A percentile compares a stretch with the other conserved stretches of the same genome.
Evolutionary conservation across 2,797 vertebrate species (phyloP).

Genomic region (Simalia tracyae): DNA sequence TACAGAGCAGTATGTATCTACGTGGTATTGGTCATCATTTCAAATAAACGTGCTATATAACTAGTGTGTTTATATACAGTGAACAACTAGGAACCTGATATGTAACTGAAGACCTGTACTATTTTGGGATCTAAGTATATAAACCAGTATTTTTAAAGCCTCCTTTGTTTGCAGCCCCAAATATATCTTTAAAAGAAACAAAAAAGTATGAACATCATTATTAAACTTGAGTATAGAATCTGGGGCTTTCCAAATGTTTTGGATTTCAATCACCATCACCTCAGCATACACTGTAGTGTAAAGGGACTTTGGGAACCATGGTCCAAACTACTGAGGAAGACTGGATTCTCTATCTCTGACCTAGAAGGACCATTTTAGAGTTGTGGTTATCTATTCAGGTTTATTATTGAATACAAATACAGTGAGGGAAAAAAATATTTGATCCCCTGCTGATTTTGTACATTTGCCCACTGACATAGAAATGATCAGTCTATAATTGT

Average conservation of each 20-base stretch:
- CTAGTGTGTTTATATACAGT: neutral
- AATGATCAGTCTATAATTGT: too few species aligned
- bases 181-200: too few species aligned
- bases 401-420: neutral
- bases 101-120: accelerated
- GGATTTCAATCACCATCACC: neutral
- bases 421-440: too few species aligned
- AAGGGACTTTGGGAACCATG: neutral
- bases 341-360: neutral
- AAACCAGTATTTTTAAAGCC: neutral
- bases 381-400: neutral
- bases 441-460: too few species aligned
- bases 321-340: neutral
- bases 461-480: too few species aligned
- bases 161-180: neutral
- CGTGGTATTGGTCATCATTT: neutral
- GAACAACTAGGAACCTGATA: neutral
- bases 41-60: neutral
- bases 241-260: neutral
- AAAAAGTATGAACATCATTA: too few species aligned
- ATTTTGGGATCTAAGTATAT: neutral
- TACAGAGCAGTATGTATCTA: neutral
- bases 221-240: too few species aligned
- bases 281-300: neutral
- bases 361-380: neutral